Conservation (phyloP, 2,113 vertebrate genomes). For the Tetraodon nigroviridis region DNA sequence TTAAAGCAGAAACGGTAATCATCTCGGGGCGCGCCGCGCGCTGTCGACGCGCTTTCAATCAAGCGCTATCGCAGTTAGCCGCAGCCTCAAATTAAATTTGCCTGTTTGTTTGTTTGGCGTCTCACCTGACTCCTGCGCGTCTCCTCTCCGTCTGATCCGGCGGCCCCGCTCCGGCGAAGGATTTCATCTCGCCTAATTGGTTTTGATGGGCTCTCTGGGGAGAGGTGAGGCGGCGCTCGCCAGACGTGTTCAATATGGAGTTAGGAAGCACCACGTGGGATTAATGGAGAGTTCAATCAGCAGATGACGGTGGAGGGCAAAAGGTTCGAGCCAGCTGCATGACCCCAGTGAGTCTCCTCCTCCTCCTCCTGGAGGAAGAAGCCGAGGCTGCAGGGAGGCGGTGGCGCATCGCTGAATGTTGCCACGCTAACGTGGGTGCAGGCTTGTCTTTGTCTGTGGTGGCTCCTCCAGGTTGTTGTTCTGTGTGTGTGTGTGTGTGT, state of each 20-base stretch:
- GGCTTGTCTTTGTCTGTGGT: too few species aligned
- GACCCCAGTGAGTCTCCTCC: background rate
- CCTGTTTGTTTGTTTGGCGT: constrained; percentile 48
- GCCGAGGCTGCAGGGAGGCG: constrained; percentile 16
- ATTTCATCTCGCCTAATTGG: constrained; percentile 68
- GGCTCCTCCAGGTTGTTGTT: constrained; percentile 38
- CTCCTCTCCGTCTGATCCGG: constrained; percentile 36
- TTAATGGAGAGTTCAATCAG: constrained; percentile 62
- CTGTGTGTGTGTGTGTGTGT: constrained; percentile 16
- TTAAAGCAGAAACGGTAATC: too few species aligned
- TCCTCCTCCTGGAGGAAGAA: constrained; percentile 10
- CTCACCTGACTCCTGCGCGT: constrained; percentile 63
- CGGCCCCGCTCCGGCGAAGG: constrained; percentile 34
- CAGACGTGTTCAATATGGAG: constrained; percentile 19
- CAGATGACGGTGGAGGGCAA: constrained; percentile 44
- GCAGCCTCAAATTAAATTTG: constrained; percentile 37
- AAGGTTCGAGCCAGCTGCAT: constrained; percentile 12
- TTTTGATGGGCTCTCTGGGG: constrained; percentile 56
- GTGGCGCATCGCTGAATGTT: background rate
- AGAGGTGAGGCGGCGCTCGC: constrained; percentile 8
- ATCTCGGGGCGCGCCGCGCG: too few species aligned
- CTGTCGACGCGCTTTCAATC: too few species aligned
- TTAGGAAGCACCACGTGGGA: constrained; percentile 31
- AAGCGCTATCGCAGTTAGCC: constrained; percentile 21
- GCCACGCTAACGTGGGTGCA: too few species aligned